Evolutionary conservation across 2,113 vertebrate species (phyloP).

Genomic region (Haliaeetus leucogaster): DNA sequence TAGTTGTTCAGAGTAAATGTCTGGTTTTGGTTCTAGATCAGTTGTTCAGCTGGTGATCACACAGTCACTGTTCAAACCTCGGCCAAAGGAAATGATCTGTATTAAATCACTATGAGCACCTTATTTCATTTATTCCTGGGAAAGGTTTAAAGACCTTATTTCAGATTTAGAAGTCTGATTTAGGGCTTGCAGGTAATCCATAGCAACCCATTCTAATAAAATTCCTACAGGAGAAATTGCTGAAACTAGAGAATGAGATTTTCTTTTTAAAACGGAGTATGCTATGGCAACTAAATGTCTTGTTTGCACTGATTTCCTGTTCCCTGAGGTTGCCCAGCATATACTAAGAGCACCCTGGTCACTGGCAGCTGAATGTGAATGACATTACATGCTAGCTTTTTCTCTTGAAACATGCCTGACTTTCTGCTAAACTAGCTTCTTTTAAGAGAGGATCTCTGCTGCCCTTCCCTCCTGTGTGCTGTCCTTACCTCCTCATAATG

Average conservation of each 20-base stretch:
- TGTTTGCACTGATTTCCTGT: not conserved
- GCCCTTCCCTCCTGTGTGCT: not conserved
- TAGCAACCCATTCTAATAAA: not conserved
- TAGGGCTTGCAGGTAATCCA: not conserved
- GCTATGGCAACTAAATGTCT: not conserved
- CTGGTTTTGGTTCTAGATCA: not conserved
- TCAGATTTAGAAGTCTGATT: not conserved
- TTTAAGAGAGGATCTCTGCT: not conserved
- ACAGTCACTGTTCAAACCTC: not conserved
- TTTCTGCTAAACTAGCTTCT: not conserved
- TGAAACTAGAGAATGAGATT: not conserved
- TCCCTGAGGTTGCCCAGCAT: not conserved
- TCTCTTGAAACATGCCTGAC: not conserved
- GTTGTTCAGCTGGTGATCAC: not conserved
- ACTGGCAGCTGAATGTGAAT: not conserved
- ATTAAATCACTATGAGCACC: not conserved
- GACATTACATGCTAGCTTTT: not conserved
- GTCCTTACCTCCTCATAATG: not conserved
- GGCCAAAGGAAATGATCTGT: not conserved
- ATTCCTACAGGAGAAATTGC: not conserved
- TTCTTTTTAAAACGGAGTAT: not conserved
- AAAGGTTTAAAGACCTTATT: not conserved
- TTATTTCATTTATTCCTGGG: not conserved
- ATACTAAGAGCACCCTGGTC: not conserved
- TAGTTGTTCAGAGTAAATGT: not conserved